Evolutionary conservation across 2,113 vertebrate genomes (phyloP).

Genomic region (Sylvia atricapilla): DNA sequence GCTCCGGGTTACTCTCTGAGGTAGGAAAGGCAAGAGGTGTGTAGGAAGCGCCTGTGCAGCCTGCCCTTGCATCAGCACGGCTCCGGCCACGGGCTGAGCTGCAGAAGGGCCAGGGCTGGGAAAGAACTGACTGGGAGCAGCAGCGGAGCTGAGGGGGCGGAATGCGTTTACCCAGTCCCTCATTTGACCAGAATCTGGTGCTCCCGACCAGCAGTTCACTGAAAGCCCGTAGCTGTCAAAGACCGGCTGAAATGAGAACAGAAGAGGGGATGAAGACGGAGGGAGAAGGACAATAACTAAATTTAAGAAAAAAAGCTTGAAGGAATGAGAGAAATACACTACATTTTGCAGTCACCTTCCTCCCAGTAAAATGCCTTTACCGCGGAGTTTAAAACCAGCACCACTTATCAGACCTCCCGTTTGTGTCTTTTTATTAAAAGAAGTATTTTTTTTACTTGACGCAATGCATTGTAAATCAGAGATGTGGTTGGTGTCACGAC

Average conservation of each 20-base stretch:
- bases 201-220: neutral
- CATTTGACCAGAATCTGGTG: neutral
- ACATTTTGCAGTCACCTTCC: neutral
- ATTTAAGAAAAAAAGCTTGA: neutral
- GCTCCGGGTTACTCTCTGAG: neutral
- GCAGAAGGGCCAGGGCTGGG: neutral
- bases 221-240: neutral
- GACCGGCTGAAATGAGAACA: neutral
- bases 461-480: neutral
- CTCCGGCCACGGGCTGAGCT: neutral
- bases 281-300: neutral
- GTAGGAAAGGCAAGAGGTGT: neutral
- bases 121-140: neutral
- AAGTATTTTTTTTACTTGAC: neutral
- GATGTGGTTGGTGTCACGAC: neutral
- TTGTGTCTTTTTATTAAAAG: neutral
- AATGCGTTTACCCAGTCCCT: neutral
- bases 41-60: neutral
- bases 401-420: neutral
- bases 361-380: neutral
- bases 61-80: neutral
- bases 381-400: neutral
- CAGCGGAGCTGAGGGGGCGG: neutral
- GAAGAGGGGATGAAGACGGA: neutral
- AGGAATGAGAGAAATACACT: neutral